phyloP scores from a whole-genome alignment of 2,888 invertebrate genomes.

The Deroplatys truncata region DNA sequence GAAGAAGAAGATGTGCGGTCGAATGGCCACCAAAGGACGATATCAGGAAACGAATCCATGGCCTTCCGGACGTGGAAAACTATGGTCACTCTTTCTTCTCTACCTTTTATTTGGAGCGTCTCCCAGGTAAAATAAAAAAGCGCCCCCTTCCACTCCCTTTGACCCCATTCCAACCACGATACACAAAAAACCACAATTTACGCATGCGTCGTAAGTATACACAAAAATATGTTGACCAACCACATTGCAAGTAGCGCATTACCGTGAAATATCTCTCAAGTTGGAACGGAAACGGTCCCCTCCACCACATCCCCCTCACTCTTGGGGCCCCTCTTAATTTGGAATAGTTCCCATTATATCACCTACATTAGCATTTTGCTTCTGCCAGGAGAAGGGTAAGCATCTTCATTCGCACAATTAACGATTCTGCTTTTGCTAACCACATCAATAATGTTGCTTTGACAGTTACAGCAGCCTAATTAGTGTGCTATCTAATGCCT shows the following conservation, averaged over 20 bases:
- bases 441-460: background rate
- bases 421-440: background rate
- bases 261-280: background rate
- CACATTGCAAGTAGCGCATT: background rate
- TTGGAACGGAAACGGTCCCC: background rate
- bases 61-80: slow-evolving; percentile 1
- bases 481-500: too few species aligned
- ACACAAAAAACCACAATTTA: background rate
- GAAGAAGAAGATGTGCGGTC: slow-evolving; percentile 14
- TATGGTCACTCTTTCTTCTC: slow-evolving; percentile 11
- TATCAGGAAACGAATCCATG: background rate
- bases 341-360: slow-evolving; percentile 13
- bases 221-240: background rate
- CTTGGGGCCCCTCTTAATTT: background rate
- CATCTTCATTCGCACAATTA: background rate
- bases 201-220: background rate
- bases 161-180: background rate
- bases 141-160: background rate
- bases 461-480: too few species aligned
- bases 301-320: background rate
- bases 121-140: slow-evolving; percentile 8
- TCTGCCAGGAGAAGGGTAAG: background rate
- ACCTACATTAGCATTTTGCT: slow-evolving; percentile 10
- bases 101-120: slow-evolving; percentile 1
- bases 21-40: slow-evolving; percentile 23